Evolutionary conservation across 53 echinoderm and acorn worm genomes (phyloP), one percentile per base, ranked within the genome.

Genomic region (Paracentrotus lividus): DNA sequence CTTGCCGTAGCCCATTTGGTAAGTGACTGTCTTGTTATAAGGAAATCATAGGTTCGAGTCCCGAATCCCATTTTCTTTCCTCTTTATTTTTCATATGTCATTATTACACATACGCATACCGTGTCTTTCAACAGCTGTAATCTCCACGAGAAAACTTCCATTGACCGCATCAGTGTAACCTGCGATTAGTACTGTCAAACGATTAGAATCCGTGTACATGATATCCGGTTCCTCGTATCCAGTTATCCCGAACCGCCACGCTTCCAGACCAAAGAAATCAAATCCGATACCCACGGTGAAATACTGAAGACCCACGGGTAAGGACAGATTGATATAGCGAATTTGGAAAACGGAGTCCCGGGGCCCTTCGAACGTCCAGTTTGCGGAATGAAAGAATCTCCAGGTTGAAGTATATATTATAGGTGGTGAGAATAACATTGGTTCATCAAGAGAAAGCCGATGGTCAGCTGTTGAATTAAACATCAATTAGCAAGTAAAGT

Each of bases 81-180:
- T n/a, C n/a, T n/a, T n/a, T n/a, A n/a, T n/a, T n/a, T n/a, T n/a
- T n/a, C n/a, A n/a, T n/a, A n/a, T n/a, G n/a, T n/a, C n/a, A n/a
- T n/a, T n/a, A n/a, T n/a, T n/a, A n/a, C n/a, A n/a, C n/a, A n/a
- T n/a, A n/a, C n/a, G n/a, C 85, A 47, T 51, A 88, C 88, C 88
- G 18, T 57, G 54, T 38, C 58, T 88, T 16, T 57, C 32, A 38
- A 88, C 38, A 23, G 88, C 55, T 18, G 88, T 88, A 23, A 88
- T 31, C 13, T 88, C 55, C 21, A 57, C 53, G 21, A 24, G 15
- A 9, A 88, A 16, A 31, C 38, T 53, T 1, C 88, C 56, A 45
- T 88, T 56, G 9, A 88, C 29, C 8, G 32, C 16, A 54, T 88
- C 56, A 23, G 31, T 38, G 8, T 88, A 88, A 38, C 53, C 34